A percentile compares a stretch with the other conserved stretches of the same genome.
These are phyloP conservation scores for Thymelicus sylvestris DNA, from an alignment of 2,888 invertebrate genomes.

Conservation along the genomic window DNA sequence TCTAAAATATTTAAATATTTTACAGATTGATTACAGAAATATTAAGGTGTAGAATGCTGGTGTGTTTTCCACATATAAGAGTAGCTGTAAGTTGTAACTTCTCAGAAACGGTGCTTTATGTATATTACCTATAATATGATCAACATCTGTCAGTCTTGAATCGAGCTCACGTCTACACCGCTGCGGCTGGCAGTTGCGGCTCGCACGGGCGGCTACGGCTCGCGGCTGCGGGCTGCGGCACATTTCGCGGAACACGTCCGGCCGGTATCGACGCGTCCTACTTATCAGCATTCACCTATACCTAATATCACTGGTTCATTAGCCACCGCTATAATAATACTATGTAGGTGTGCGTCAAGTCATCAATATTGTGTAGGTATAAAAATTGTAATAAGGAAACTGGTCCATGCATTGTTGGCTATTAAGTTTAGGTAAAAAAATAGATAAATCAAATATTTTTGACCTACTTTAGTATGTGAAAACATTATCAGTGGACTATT, in stretches of 20 bases:
- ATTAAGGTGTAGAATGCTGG: too few relatives aligned
- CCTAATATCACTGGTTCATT: constrained; percentile 23
- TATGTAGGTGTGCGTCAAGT: neutral
- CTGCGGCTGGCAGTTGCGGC: constrained; percentile 11
- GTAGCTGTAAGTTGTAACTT: too few relatives aligned
- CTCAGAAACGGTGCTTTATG: neutral
- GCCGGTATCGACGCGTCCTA: constrained; percentile 21
- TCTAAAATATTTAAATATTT: too few relatives aligned
- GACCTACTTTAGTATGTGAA: too few relatives aligned
- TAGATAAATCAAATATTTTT: too few relatives aligned
- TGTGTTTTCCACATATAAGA: too few relatives aligned
- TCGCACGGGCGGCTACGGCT: constrained; percentile 3
- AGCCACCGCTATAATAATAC: constrained; percentile 6
- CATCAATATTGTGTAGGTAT: too few relatives aligned
- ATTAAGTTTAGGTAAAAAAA: too few relatives aligned
- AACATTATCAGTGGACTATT: too few relatives aligned
- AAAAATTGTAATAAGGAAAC: too few relatives aligned
- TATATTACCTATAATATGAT: constrained; percentile 15
- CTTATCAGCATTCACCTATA: constrained; percentile 17
- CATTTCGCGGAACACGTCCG: constrained; percentile 19
- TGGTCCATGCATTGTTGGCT: too few relatives aligned
- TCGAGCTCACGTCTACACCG: constrained; percentile 16
- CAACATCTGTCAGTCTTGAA: constrained; percentile 25
- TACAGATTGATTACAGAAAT: too few relatives aligned
- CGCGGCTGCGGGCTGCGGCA: constrained; percentile 11